A percentile compares a stretch with the other conserved stretches of the same genome.
These are phyloP conservation scores for Heloderma charlesbogerti DNA, from an alignment of 2,113 vertebrate genomes.

Conservation along the genomic window DNA sequence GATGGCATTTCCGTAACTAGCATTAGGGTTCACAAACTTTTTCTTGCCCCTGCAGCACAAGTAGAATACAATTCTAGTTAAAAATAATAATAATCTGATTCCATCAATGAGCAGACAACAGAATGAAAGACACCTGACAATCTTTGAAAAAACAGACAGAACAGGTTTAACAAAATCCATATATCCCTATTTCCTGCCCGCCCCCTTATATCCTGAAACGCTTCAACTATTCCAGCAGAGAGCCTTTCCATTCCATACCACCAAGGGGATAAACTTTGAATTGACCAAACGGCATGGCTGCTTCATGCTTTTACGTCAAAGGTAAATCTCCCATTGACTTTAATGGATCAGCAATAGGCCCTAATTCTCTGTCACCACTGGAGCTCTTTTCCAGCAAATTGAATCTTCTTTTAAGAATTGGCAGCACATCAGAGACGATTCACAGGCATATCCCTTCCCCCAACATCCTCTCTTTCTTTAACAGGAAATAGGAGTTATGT, in stretches of 20 bases:
- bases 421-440: slow-evolving; percentile 75
- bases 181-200: background rate
- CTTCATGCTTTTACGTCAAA: slow-evolving; percentile 28
- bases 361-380: slow-evolving; percentile 58
- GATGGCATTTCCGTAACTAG: no score
- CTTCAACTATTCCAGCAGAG: background rate
- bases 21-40: no score
- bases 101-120: no score
- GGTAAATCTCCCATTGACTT: slow-evolving; percentile 57
- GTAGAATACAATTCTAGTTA: no score
- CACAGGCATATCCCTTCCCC: slow-evolving; percentile 62
- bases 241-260: background rate
- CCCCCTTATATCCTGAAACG: background rate
- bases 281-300: slow-evolving; percentile 10
- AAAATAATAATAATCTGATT: no score
- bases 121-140: no score
- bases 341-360: slow-evolving; percentile 44
- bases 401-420: slow-evolving; percentile 72
- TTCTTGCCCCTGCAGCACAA: no score
- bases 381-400: slow-evolving; percentile 67
- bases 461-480: slow-evolving; percentile 62
- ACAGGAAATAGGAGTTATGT: slow-evolving; percentile 71
- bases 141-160: no score
- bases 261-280: slow-evolving; percentile 6
- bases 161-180: no score